A percentile compares a stretch with the other conserved stretches of the same genome.
Conservation (phyloP, 2,797 vertebrate genomes). For the Babyrousa celebensis region DNA sequence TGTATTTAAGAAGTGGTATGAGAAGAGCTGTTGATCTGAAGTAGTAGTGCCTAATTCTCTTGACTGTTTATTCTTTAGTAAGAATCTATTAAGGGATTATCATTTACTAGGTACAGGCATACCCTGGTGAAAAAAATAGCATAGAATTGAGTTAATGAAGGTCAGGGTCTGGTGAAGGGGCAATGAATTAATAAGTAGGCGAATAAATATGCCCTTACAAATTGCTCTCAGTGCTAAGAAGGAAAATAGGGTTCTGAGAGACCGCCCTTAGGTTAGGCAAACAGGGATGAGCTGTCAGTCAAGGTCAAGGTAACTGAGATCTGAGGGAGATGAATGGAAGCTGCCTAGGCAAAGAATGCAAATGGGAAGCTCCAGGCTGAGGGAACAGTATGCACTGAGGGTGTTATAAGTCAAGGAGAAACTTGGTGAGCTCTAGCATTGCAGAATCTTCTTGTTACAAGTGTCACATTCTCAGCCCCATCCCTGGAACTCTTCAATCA, state of each 20-base stretch:
- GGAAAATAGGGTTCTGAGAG: neutral
- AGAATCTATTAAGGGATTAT: neutral
- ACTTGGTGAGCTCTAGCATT: constrained; percentile 17
- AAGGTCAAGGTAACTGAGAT: neutral
- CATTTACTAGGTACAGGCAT: neutral
- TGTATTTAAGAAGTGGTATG: constrained; percentile 19
- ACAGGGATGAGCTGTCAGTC: neutral
- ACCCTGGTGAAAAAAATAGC: neutral
- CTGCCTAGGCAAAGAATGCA: neutral
- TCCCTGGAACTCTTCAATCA: neutral
- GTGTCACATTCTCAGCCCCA: neutral
- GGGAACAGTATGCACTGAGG: neutral
- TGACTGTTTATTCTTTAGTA: constrained; percentile 42
- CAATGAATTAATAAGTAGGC: neutral
- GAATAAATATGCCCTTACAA: neutral
- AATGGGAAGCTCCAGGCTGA: constrained; percentile 27
- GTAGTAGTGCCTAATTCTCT: constrained; percentile 36
- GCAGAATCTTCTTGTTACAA: constrained; percentile 26
- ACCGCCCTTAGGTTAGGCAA: neutral
- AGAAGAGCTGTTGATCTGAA: constrained; percentile 39
- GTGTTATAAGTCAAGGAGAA: constrained; percentile 34
- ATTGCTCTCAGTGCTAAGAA: constrained; percentile 23
- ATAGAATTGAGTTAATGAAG: constrained; percentile 60
- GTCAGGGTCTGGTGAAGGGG: neutral
- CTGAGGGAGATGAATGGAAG: neutral